Percentiles rank a stretch among this genome's conserved stretches.
Conservation (phyloP, 2,113 vertebrate species). For the Brachypodius melanocephalos region DNA sequence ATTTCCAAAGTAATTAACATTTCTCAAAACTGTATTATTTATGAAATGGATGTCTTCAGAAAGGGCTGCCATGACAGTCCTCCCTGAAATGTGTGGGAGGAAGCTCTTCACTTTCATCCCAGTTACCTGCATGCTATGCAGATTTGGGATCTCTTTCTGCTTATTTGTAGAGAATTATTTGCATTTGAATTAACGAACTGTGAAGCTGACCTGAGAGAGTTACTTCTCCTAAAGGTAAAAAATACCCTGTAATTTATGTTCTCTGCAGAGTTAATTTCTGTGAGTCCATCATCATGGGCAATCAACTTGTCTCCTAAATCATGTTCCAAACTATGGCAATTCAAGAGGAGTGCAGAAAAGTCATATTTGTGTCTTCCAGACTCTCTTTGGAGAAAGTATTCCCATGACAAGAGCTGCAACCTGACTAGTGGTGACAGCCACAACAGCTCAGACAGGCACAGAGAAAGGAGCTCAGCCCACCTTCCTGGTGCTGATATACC, state of each 20-base stretch:
- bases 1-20: neutral
- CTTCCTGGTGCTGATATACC: neutral
- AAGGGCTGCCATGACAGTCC: neutral
- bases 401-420: neutral
- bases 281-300: accelerated
- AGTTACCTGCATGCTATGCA: neutral
- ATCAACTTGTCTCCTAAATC: neutral
- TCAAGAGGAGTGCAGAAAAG: neutral
- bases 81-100: neutral
- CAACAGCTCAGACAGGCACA: accelerated
- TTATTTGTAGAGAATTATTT: neutral
- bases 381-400: neutral
- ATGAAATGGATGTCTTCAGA: neutral
- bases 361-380: neutral
- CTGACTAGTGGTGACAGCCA: neutral
- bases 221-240: neutral
- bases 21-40: neutral
- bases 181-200: neutral
- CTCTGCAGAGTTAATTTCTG: neutral
- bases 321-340: neutral
- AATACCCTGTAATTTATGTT: neutral
- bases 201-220: neutral
- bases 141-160: neutral
- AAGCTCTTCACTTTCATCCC: neutral
- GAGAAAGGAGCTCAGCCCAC: neutral